phyloP scores from a whole-genome alignment of 2,888 invertebrate genomes.

The Uloborus plumipes region DNA sequence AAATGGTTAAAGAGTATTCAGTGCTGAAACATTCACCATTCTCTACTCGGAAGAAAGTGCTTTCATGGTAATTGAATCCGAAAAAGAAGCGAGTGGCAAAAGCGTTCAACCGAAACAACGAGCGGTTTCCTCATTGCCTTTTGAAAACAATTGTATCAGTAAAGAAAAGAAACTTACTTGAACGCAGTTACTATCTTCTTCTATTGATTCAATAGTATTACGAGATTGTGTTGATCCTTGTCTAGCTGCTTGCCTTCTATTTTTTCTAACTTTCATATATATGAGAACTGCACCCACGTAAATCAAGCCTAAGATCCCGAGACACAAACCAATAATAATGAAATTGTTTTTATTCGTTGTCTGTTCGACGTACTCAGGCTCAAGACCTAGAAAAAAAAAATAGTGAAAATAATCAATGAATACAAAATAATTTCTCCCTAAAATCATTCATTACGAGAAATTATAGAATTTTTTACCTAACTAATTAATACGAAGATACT shows the following conservation, averaged over 20 bases:
- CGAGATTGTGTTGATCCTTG: slow-evolving; percentile 25
- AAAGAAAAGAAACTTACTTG: slow-evolving; percentile 2
- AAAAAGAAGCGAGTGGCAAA: too few relatives aligned
- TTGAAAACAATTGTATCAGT: neutral
- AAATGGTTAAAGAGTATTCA: too few relatives aligned
- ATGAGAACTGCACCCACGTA: slow-evolving; percentile 88
- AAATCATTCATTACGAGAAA: too few relatives aligned
- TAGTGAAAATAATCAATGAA: neutral
- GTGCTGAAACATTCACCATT: too few relatives aligned
- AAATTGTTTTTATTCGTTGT: slow-evolving; percentile 79
- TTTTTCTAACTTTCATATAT: slow-evolving; percentile 81
- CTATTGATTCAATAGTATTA: slow-evolving; percentile 28
- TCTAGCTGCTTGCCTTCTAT: slow-evolving; percentile 32
- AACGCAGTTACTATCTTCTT: slow-evolving; percentile 20
- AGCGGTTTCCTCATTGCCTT: neutral
- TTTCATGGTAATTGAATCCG: too few relatives aligned
- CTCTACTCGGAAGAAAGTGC: too few relatives aligned
- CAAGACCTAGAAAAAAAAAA: slow-evolving; percentile 42
- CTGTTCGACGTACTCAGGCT: slow-evolving; percentile 34
- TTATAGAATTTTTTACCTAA: too few relatives aligned
- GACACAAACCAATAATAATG: slow-evolving; percentile 85
- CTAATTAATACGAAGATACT: too few relatives aligned
- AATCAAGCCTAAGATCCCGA: slow-evolving; percentile 86
- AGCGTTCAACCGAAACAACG: too few relatives aligned
- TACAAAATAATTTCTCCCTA: too few relatives aligned